Evolutionary conservation across 2,797 vertebrate genomes (phyloP).

Genomic region (Buceros bicornis): DNA sequence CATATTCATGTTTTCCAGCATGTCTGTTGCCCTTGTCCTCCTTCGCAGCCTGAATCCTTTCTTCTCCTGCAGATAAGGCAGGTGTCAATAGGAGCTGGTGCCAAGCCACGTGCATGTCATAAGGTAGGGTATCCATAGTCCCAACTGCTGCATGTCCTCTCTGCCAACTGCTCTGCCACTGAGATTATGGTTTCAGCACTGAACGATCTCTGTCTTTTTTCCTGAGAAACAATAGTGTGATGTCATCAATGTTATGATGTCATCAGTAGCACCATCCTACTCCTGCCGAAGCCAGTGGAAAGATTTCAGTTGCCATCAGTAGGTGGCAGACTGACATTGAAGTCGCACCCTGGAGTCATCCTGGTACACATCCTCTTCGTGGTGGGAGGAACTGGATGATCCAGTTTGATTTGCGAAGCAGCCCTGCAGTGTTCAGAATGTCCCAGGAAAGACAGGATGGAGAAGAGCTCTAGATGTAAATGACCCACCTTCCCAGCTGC

Average conservation of each 20-base stretch:
- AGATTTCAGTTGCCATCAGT: not conserved
- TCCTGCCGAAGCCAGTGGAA: not conserved
- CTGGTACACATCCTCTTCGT: not conserved
- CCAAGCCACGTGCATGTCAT: not conserved
- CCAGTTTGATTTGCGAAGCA: not conserved
- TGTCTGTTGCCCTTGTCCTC: not conserved
- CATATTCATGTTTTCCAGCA: not conserved
- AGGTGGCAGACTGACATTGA: not conserved
- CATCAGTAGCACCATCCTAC: not conserved
- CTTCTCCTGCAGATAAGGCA: slow-evolving; percentile 26
- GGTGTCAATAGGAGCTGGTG: slow-evolving; percentile 13
- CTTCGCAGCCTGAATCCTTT: slow-evolving; percentile 13
- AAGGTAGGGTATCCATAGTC: not conserved
- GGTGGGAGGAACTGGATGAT: not conserved
- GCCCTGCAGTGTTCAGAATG: not conserved
- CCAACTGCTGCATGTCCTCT: not conserved
- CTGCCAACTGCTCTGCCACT: not conserved
- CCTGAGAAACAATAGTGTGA: not conserved
- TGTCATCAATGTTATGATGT: not conserved
- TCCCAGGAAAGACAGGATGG: not conserved
- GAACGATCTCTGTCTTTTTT: not conserved
- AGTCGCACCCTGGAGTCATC: not conserved
- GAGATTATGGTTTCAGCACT: not conserved
- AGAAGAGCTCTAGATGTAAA: not conserved
- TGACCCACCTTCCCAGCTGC: not conserved